Percentiles rank a stretch among this genome's conserved stretches.
Conservation (phyloP, 1,140 invertebrate species). For the Heliothis subflexa region DNA sequence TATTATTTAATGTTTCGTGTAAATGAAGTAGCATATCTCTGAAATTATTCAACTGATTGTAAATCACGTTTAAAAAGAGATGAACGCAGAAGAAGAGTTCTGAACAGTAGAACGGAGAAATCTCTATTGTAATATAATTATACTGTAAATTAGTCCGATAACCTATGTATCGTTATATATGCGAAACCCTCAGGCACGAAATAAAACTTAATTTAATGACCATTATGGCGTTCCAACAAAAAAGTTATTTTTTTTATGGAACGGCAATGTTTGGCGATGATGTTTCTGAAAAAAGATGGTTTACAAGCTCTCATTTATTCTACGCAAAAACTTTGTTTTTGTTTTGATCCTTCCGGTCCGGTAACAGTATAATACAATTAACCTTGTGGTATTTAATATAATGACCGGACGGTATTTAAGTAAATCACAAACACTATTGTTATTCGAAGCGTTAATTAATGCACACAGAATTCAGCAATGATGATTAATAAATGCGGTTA, state of each 20-base stretch:
- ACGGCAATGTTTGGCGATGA: slow-evolving; percentile 2
- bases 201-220: too few relatives aligned
- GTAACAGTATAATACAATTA: neutral
- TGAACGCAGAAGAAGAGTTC: too few relatives aligned
- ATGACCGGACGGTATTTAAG: neutral
- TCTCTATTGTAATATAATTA: too few relatives aligned
- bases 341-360: slow-evolving; percentile 6
- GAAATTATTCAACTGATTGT: too few relatives aligned
- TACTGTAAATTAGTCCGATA: too few relatives aligned
- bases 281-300: slow-evolving; percentile 1
- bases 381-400: neutral
- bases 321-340: slow-evolving; percentile 22
- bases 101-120: too few relatives aligned
- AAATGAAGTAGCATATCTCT: too few relatives aligned
- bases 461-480: neutral
- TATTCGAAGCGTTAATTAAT: neutral
- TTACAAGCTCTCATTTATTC: slow-evolving; percentile 19
- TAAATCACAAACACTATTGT: neutral
- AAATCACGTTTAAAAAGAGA: too few relatives aligned
- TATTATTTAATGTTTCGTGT: neutral
- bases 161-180: too few relatives aligned
- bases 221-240: neutral
- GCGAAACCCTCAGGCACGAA: too few relatives aligned
- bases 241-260: slow-evolving; percentile 1
- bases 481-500: neutral